Conservation (phyloP, 2,113 vertebrate genomes). For the Cranoglanis bouderius region DNA sequence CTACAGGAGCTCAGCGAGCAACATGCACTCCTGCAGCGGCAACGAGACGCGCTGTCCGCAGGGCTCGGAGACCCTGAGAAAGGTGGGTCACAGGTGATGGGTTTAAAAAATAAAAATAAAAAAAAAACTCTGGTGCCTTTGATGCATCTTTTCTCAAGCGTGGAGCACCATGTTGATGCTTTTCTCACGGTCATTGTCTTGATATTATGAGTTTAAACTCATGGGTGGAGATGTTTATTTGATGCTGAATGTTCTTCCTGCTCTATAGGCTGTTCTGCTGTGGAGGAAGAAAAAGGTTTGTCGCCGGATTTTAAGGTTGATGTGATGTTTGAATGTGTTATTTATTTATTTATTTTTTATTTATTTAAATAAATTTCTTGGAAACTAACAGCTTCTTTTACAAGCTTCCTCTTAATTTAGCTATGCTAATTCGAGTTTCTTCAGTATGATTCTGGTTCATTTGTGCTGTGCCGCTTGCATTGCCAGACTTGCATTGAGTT, state of each 20-base stretch:
- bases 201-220: background rate
- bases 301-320: constrained; percentile 46
- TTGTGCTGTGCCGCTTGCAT: background rate
- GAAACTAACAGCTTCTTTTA: constrained; percentile 36
- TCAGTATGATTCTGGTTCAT: background rate
- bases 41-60: constrained; percentile 67
- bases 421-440: background rate
- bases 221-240: constrained; percentile 48
- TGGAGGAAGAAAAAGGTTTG: constrained; percentile 77
- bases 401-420: background rate
- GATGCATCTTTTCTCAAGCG: background rate
- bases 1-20: constrained; percentile 75
- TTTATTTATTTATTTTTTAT: background rate
- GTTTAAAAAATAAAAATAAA: background rate
- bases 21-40: constrained; percentile 61
- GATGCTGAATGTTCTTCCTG: constrained; percentile 53
- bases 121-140: background rate
- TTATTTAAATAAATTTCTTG: background rate
- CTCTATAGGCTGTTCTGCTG: constrained; percentile 68
- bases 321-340: constrained; percentile 7
- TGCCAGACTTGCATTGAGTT: too few relatives aligned
- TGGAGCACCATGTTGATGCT: background rate
- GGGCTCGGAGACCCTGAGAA: constrained; percentile 73
- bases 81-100: constrained; percentile 58
- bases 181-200: background rate